Evolutionary conservation across 2,888 invertebrate genomes (phyloP).

Genomic region (Bembecia ichneumoniformis): DNA sequence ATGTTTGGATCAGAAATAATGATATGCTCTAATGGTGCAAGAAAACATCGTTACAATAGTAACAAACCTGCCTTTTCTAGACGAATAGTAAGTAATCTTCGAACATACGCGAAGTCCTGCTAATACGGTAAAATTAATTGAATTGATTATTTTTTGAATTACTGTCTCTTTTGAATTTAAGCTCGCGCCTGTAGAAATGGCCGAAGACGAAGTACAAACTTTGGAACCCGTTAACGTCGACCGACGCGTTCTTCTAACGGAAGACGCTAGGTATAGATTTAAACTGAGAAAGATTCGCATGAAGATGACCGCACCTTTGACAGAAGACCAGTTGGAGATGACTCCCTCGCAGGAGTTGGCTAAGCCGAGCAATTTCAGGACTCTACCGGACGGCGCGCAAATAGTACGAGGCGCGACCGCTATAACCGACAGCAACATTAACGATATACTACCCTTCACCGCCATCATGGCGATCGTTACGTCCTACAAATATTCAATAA

Average conservation of each 20-base stretch:
- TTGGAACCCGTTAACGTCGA: conserved; percentile 33
- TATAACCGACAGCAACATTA: conserved; percentile 33
- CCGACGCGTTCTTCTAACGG: conserved; percentile 44
- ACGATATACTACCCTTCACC: conserved; percentile 64
- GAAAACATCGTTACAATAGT: too few species aligned
- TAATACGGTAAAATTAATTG: too few species aligned
- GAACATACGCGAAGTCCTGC: too few species aligned
- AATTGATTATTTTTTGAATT: too few species aligned
- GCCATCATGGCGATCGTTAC: conserved; percentile 75
- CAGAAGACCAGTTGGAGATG: conserved; percentile 26
- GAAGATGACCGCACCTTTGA: conserved; percentile 44
- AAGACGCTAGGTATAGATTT: conserved; percentile 46
- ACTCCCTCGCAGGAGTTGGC: conserved; percentile 65
- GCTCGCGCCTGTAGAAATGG: conserved; percentile 33
- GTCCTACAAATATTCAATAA: conserved; percentile 71
- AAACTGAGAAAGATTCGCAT: conserved; percentile 49
- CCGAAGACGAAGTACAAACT: conserved; percentile 46
- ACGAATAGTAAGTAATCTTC: too few species aligned
- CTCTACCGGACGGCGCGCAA: conserved; percentile 73
- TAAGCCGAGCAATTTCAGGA: conserved; percentile 71
- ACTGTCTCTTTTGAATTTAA: conserved; percentile 12
- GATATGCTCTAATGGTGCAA: too few species aligned
- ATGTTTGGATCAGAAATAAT: too few species aligned
- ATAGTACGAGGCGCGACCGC: conserved; percentile 67
- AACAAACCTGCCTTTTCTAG: too few species aligned